Evolutionary conservation across 2,888 invertebrate genomes (phyloP).

Genomic region (Endotricha flammealis): DNA sequence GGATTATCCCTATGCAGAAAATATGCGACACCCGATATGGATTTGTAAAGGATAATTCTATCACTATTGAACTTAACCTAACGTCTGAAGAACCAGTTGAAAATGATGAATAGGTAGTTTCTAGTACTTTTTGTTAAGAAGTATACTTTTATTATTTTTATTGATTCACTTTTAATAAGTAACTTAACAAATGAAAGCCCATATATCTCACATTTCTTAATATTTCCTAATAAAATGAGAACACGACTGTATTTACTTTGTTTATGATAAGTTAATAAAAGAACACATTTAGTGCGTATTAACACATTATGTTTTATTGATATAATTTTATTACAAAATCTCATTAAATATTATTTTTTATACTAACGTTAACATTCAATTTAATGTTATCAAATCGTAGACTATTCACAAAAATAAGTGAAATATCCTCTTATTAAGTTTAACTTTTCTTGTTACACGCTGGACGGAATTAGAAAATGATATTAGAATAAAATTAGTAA

Average conservation of each 20-base stretch:
- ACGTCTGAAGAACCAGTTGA: not conserved
- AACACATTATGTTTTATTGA: constrained; percentile 65
- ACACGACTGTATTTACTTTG: no score
- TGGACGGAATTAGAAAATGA: constrained; percentile 52
- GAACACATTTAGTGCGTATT: constrained; percentile 52
- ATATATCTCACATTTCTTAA: no score
- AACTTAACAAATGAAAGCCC: no score
- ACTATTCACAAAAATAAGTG: constrained; percentile 47
- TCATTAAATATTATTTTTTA: constrained; percentile 39
- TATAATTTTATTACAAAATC: constrained; percentile 54
- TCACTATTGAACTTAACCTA: constrained; percentile 1
- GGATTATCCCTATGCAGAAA: not conserved
- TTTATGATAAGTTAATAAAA: no score
- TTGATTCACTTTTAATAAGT: no score
- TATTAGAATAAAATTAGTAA: constrained; percentile 66
- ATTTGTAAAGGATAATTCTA: constrained; percentile 2
- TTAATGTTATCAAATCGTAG: constrained; percentile 41
- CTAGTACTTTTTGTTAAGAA: not conserved
- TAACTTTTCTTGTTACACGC: no score
- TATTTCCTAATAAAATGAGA: no score
- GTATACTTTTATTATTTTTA: not conserved
- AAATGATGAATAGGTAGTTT: not conserved
- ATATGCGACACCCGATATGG: constrained; percentile 3
- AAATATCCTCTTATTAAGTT: no score
- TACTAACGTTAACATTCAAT: constrained; percentile 24